Percentiles rank a stretch among this genome's conserved stretches.
Evolutionary conservation across 2,888 invertebrate species (phyloP).

Genomic region (Amiota minor): DNA sequence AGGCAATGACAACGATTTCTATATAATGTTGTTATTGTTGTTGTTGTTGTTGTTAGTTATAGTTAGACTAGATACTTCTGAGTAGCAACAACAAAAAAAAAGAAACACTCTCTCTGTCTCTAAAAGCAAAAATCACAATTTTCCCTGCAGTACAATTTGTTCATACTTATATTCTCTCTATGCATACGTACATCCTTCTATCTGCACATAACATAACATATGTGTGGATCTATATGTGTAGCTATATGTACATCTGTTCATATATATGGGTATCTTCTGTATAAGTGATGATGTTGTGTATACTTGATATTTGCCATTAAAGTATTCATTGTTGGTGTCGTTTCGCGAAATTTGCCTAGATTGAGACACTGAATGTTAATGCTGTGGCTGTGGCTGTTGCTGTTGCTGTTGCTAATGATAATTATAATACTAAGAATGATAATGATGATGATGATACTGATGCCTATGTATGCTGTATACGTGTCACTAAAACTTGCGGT

Average conservation of each 20-base stretch:
- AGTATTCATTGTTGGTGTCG: constrained; percentile 45
- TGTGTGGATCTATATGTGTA: too few species aligned
- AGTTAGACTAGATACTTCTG: not conserved
- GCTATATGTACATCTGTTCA: not conserved
- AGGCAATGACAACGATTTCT: not conserved
- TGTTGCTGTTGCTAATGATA: constrained; percentile 42
- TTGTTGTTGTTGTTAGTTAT: constrained; percentile 50
- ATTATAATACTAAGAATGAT: constrained; percentile 48
- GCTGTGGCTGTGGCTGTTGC: constrained; percentile 52
- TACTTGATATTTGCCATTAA: not conserved
- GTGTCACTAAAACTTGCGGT: constrained; percentile 45
- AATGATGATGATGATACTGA: constrained; percentile 54
- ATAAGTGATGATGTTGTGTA: not conserved
- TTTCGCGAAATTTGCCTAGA: constrained; percentile 53
- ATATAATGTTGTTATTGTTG: constrained; percentile 35
- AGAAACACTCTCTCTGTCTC: not conserved
- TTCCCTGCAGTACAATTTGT: constrained; percentile 65
- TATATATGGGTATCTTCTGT: not conserved
- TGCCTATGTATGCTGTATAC: not conserved
- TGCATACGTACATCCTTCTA: too few species aligned
- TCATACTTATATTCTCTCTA: constrained; percentile 31
- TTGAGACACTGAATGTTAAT: constrained; percentile 53
- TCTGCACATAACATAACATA: too few species aligned
- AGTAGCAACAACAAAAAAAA: too few species aligned
- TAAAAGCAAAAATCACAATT: constrained; percentile 63